Conservation (phyloP, 2,113 vertebrate species). For the Bubo blakistoni region DNA sequence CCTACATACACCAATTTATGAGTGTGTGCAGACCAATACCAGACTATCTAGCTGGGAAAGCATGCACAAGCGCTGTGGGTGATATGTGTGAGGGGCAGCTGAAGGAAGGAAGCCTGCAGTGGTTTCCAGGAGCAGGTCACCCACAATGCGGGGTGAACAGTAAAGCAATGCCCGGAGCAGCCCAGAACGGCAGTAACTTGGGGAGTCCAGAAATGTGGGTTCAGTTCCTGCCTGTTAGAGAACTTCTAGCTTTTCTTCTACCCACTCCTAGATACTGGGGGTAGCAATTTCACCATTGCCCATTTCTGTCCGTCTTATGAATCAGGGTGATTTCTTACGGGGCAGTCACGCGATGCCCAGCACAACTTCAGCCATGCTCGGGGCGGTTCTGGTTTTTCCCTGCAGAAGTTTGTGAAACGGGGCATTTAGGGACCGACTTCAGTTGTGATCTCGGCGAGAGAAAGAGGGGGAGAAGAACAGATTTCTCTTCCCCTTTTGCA, state of each 20-base stretch:
- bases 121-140: accelerated
- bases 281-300: accelerated
- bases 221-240: accelerated
- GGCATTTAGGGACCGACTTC: accelerated
- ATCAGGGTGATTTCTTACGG: accelerated
- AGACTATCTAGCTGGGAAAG: accelerated
- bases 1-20: accelerated
- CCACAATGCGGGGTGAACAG: accelerated
- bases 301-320: accelerated
- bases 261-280: accelerated
- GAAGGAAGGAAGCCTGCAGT: accelerated
- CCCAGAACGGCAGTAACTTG: accelerated
- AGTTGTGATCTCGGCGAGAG: accelerated
- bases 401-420: accelerated
- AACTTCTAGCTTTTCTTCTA: accelerated
- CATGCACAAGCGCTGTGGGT: accelerated
- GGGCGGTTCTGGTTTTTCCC: not conserved
- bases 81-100: accelerated
- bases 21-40: accelerated
- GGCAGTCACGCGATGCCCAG: accelerated
- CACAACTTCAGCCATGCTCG: accelerated
- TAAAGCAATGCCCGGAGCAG: accelerated
- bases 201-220: accelerated
- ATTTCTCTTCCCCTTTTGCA: accelerated
- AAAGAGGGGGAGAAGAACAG: too few relatives aligned